Evolutionary conservation across 2,113 vertebrate genomes (phyloP), one percentile per base, ranked within the genome.

Genomic region (Paradoxurus hermaphroditus): DNA sequence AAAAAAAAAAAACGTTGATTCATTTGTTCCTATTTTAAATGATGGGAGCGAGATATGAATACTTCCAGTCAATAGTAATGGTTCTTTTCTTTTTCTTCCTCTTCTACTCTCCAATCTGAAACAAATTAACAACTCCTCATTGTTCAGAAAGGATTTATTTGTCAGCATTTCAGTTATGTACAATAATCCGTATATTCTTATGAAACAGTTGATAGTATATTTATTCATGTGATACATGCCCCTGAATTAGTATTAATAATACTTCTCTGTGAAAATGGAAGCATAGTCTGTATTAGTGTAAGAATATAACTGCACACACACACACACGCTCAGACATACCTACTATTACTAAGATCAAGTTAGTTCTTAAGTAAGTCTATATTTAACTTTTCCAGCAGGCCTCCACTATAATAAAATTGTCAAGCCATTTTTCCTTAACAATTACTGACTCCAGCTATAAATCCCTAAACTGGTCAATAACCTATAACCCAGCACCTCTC

Each of bases 381-480:
- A 85, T 79, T 96, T 89, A 98, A 72, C 82, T 96, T 97, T 95
- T 95, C 96, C 90, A 97, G 72, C 94, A 97, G 87, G 70, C 59
- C 91, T 92, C 87, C 6, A 25, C 56, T n/a, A 93, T 95, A 97
- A 98, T 98, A 97, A 98, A 98, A 96, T 94, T 75, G 77, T 98
- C 97, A 97, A 95, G 84, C 56, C 63, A 97, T 96, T 97, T 98
- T 96, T 95, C 94, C 81, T 97, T 97, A 98, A 98, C 90, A 86
- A 95, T 98, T 84, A 93, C 85, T 98, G 98, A 98, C 96, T 93
- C 56, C 36, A 91, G 95, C 96, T 89, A 97, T 97, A 98, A 97
- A 98, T 98, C 95, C 94, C 78, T 97, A 98, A 97, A 97, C 94
- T 96, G 96, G 98, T 98, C 98, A 98, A 98, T 97, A 98, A 98